Evolutionary conservation across 2,888 invertebrate species (phyloP), one percentile per base, ranked within the genome.

Genomic region (Archips crataeganus): DNA sequence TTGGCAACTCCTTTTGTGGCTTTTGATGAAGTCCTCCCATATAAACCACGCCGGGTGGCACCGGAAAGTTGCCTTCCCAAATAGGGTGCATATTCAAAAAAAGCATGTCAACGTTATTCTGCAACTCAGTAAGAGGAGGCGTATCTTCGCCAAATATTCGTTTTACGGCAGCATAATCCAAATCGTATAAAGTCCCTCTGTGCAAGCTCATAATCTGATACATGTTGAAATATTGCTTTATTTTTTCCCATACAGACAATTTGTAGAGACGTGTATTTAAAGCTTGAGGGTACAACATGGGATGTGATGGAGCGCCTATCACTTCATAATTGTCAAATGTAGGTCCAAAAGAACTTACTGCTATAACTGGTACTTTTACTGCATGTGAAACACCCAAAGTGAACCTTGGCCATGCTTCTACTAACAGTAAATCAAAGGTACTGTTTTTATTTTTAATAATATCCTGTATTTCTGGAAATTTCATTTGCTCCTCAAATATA

Each of bases 1-100:
- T 75, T 6, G 91, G 90, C 66, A 94, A 77, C 6, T 85, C 79
- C 65, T 87, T 83, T 6, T 80, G 67, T 3, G 83, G 80, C 32
- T 80, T 80, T 51, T 87, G 81, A 71, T 92, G 91, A 63, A 90
- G 80, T n/a, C 92, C 92, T 45, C 92, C 91, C 69, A 92, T 84
- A 67, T 86, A 87, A 4, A 94, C 75, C 10, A 91, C 80, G 74
- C 83, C 85, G 0, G 93, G 90, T 5, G 92, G 85, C 6, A 88
- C 79, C 2, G 94, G 93, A 15, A 87, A 80, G 62, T 86, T 85
- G 0, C 78, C 80, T 47, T 83, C 84, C 81, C 88, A 88, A 11
- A 90, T 75, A 0, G 88, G 87, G 80, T 94, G 85, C 1, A 83
- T 79, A 75, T 94, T 94, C 1, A 91, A 54, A 75, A 94, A 87